Evolutionary conservation across 2,888 invertebrate species (phyloP), one percentile per base, ranked within the genome.

Genomic region (Gnatocerus cornutus): DNA sequence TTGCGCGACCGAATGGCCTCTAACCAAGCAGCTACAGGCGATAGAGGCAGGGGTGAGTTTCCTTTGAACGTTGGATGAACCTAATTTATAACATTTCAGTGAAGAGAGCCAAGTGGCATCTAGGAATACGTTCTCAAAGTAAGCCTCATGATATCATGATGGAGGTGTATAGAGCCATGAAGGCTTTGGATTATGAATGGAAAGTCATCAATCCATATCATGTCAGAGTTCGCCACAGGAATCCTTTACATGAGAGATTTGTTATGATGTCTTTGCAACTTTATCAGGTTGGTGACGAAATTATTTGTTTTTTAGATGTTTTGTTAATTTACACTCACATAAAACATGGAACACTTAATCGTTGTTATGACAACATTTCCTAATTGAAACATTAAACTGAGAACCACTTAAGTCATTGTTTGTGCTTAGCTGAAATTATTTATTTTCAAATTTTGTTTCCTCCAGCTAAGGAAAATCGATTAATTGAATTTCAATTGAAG

Each of bases 91-190:
- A 13, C 12, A 16, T 52, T 50, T 3, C 27, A 53, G 93, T 96
- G 4, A 98, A 98, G 85, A 89, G 97, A 72, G 98, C 99, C 5
- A 99, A 99, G 82, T 99, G 99, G 99, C 99, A 99, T 88, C 87
- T 99, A 77, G 99, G 98, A 64, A 99, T 99, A 79, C 89, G 99
- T 63, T 99, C 99, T 3, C 99, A 99, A 84, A 98, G 98, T 83
- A 97, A 98, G 84, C 99, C 99, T 0, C 96, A 97, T 83, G 99
- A 99, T 85, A 99, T 99, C 62, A 99, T 99, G 99, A 93, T 97
- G 85, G 99, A 99, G 86, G 99, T 99, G 0, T 99, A 97, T 85
- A 90, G 98, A 74, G 99, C 99, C 0, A 99, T 99, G 99, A 98
- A 98, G 85, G 94, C 96, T 0, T 88, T 99, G 6, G 95, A 97